Evolutionary conservation across 2,113 vertebrate species (phyloP), one percentile per base, ranked within the genome.

Genomic region (Trematomus loennbergii): DNA sequence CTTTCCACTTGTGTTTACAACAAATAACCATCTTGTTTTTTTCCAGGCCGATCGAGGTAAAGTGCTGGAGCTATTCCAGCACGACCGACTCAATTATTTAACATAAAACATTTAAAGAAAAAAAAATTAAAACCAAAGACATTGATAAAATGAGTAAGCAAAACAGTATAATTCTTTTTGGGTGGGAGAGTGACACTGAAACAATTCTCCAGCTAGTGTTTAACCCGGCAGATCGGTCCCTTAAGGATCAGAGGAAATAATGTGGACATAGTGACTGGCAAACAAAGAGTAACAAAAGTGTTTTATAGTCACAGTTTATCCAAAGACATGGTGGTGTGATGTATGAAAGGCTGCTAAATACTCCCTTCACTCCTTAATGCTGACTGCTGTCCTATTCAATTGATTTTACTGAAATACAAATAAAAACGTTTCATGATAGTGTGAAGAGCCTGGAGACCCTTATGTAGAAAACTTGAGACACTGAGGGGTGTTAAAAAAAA

Each of bases 201-300:
- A 83, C 43, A 6, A 49, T 68, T 61, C 45, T 83, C 17, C 3
- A 49, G 33, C 29, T 12, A n/a, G 54, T 46, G 63, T 67, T 62
- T 46, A 20, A 57, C n/a, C 13, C 45, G 45, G 71, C 22, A 74
- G 72, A 75, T 59, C 76, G 76, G 76, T 74, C 71, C 55, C 66
- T 55, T 45, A 22, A 69, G 25, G 58, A 54, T 55, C 25, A 68
- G 25, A 36, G 36, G 20, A 63, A 40, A 10, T 68, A 57, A 59
- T 75, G 75, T 63, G 12, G n/a, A 74, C 45, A n/a, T 43, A 29
- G 18, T 11, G 22, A 46, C 66, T 4, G 43, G 29, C 25, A 72
- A 79, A 82, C 10, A 45, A 22, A 1, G 0, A 9, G 61, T 40
- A 11, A 79, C 53, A 50, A 66, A 45, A 72, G 10, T 22, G 67